These are phyloP conservation scores for Tautogolabrus adspersus DNA, from an alignment of 2,113 vertebrate genomes.

Conservation along the genomic window DNA sequence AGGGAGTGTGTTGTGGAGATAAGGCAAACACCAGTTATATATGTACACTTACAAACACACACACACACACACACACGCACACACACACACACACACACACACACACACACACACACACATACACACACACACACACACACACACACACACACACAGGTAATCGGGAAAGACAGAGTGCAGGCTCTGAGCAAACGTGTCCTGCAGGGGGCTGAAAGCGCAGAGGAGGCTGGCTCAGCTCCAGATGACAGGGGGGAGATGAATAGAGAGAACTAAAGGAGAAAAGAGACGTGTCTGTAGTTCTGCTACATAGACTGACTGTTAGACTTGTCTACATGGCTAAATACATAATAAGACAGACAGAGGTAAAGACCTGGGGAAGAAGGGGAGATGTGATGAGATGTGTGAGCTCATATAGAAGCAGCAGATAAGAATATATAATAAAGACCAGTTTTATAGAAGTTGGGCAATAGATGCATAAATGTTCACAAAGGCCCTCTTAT, in stretches of 20 bases:
- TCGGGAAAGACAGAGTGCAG: slow-evolving; percentile 28
- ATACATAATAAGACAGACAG: slow-evolving; percentile 27
- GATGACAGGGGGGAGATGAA: slow-evolving; percentile 50
- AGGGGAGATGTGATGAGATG: not conserved
- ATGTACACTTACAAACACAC: not conserved
- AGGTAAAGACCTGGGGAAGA: not conserved
- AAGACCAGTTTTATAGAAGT: too few relatives aligned
- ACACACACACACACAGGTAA: slow-evolving; percentile 11
- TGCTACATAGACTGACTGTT: slow-evolving; percentile 27
- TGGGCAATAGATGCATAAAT: too few relatives aligned
- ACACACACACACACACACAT: slow-evolving; percentile 3
- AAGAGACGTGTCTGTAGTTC: slow-evolving; percentile 44
- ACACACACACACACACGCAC: not conserved
- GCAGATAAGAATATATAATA: too few relatives aligned
- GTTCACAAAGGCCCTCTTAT: too few relatives aligned
- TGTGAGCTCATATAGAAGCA: not conserved
- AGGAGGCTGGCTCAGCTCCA: slow-evolving; percentile 37
- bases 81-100: not conserved
- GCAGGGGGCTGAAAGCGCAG: slow-evolving; percentile 13
- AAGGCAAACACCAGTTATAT: not conserved
- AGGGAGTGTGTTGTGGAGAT: not conserved
- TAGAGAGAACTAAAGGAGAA: slow-evolving; percentile 46
- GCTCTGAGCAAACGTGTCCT: slow-evolving; percentile 26
- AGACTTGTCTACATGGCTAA: slow-evolving; percentile 16
- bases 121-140: not conserved